Conservation (phyloP, 2,113 vertebrate genomes). For the Piaya cayana region DNA sequence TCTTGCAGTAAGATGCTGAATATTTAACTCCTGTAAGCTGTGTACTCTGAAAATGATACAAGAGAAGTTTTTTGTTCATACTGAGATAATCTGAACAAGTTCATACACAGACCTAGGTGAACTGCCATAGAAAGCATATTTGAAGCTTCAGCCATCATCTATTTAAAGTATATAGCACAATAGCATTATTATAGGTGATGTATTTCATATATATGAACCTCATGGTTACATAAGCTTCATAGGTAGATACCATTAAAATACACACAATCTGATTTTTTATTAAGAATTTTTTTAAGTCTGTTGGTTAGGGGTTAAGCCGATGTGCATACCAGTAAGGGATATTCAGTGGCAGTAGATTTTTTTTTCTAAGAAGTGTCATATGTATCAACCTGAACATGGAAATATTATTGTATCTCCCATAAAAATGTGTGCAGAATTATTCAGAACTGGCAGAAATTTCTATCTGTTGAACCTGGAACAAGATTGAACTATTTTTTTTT, state of each 20-base stretch:
- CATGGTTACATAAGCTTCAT: not conserved
- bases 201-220: not conserved
- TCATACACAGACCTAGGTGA: not conserved
- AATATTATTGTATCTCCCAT: not conserved
- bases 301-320: not conserved
- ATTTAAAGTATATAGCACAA: not conserved
- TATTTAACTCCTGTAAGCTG: not conserved
- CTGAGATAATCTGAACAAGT: not conserved
- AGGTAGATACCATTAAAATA: not conserved
- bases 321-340: not conserved
- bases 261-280: not conserved
- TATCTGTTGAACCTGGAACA: not conserved
- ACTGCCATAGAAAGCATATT: not conserved
- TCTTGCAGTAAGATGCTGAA: not conserved
- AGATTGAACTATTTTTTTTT: not conserved
- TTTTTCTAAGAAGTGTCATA: not conserved
- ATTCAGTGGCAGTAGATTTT: not conserved
- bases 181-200: not conserved
- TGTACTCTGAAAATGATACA: not conserved
- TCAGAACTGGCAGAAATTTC: not conserved
- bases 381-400: not conserved
- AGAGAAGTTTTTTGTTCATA: not conserved
- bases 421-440: not conserved
- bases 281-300: not conserved
- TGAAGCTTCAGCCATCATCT: not conserved